Base-by-base conservation (phyloP, 2,888 invertebrate genomes). In the Drosophila gaucha region DNA sequence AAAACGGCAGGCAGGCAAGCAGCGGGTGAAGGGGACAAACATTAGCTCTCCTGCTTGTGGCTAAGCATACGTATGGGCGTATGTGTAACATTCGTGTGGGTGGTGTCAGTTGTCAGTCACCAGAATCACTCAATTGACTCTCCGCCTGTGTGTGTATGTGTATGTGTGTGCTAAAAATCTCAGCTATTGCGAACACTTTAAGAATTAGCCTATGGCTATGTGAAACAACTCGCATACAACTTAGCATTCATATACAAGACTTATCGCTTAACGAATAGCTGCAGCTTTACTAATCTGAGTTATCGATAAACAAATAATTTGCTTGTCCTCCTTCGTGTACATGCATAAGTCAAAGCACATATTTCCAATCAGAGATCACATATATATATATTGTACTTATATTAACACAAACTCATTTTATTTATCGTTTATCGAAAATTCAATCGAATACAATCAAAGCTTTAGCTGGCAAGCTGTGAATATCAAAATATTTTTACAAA, bases 81-180 rank as follows among this genome's bases (percentile, higher is more conserved):
- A 72, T 77, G 74, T 67, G 83, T 63, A 64, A 82, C 72, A 49
- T 58, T 57, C 39, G 31, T 26, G 35, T 43, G 56, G 46, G 44
- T 67, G 52, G 59, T 69, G 64, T 71, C 74, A 64, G 51, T 56
- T 71, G 71, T 66, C 71, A 66, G 54, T 77, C 67, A 72, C 16
- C 52, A 33, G 54, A 65, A 65, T 22, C 63, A 63, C 55, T 74
- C 73, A 67, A 77, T 72, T 64, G 64, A 57, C 57, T 62, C 30
- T 56, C n/a, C n/a, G n/a, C 2, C 12, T 43, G 14, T 16, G 41
- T 12, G 9, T 39, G 14, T 39, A 30, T n/a, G 35, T 49, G 26
- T n/a, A n/a, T 49, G 41, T 55, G 54, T 56, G 36, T 49, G 41
- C 52, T 44, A 14, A 31, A 46, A 46, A 31, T 49, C 24, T 58